phyloP scores from a whole-genome alignment of 2,113 vertebrate genomes.

The Phainopepla nitens region DNA sequence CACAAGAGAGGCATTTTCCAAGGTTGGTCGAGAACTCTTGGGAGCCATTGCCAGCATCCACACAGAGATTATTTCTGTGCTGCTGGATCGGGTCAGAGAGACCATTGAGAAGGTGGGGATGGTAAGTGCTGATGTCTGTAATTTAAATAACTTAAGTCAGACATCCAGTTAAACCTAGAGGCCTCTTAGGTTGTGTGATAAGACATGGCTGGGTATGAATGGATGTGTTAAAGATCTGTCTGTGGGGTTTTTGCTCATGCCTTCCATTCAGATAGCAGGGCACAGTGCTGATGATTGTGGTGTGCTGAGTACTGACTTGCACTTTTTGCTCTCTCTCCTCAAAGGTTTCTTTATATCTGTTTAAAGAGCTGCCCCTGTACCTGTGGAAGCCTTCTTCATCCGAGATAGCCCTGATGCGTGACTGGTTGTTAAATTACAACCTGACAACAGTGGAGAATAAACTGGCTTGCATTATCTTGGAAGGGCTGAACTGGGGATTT shows the following conservation, averaged over 20 bases:
- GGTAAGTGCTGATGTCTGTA: conserved; percentile 69
- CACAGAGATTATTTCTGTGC: conserved; percentile 83
- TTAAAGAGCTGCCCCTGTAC: conserved; percentile 92
- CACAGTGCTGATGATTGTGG: not conserved
- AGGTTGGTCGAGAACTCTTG: conserved; percentile 92
- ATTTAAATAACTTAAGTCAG: not conserved
- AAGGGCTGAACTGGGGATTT: conserved; percentile 93
- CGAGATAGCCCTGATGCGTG: conserved; percentile 84
- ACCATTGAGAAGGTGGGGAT: conserved; percentile 93
- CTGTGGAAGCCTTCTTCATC: conserved; percentile 83
- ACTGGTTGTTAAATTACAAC: conserved; percentile 86
- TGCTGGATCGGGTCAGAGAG: conserved; percentile 84
- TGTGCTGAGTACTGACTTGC: not conserved
- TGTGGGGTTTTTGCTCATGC: accelerated
- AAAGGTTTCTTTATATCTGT: conserved; percentile 92
- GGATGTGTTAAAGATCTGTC: not conserved
- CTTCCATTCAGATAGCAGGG: not conserved
- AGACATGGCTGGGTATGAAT: not conserved
- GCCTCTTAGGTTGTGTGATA: not conserved
- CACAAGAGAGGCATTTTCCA: conserved; percentile 93
- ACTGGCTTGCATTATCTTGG: conserved; percentile 91
- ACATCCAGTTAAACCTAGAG: not conserved
- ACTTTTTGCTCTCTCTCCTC: not conserved
- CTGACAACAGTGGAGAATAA: conserved; percentile 90
- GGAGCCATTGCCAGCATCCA: conserved; percentile 85